These are phyloP conservation scores for Heliconius congener DNA, from an alignment of 1,140 invertebrate species.

Conservation along the genomic window DNA sequence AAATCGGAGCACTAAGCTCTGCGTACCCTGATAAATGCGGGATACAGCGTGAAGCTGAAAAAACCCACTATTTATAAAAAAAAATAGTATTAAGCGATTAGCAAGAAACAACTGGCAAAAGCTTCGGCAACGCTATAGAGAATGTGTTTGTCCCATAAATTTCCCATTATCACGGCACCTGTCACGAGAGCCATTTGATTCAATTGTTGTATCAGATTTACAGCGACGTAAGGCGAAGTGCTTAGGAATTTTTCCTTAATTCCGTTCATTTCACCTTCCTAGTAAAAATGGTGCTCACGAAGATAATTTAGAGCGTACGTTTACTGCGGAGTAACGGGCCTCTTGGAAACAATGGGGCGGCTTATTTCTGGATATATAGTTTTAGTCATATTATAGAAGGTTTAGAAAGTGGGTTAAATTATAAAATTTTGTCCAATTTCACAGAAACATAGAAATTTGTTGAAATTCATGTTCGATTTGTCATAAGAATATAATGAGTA, in stretches of 20 bases:
- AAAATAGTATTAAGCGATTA: neutral
- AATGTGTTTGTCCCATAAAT: conserved; percentile 50
- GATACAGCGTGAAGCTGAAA: too few relatives aligned
- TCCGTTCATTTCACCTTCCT: conserved; percentile 23
- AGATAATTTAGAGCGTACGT: neutral
- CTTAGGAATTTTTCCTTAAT: conserved; percentile 33
- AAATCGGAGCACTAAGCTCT: too few relatives aligned
- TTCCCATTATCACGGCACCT: conserved; percentile 55
- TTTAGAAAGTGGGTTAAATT: too few relatives aligned
- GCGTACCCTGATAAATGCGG: too few relatives aligned
- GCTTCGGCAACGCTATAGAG: conserved; percentile 14
- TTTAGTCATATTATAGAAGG: too few relatives aligned
- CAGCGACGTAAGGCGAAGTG: conserved; percentile 27
- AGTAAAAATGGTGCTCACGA: conserved; percentile 12
- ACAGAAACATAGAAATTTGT: too few relatives aligned
- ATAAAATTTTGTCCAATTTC: too few relatives aligned
- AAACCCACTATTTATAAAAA: neutral
- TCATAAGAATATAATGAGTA: too few relatives aligned
- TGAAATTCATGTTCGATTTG: too few relatives aligned
- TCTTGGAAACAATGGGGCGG: neutral
- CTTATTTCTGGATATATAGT: neutral
- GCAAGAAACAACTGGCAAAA: too few relatives aligned
- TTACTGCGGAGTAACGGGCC: neutral
- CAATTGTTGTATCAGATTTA: conserved; percentile 63
- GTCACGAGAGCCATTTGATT: conserved; percentile 62